Evolutionary conservation across 2,797 vertebrate species (phyloP), one percentile per base, ranked within the genome.

Genomic region (Mus caroli): DNA sequence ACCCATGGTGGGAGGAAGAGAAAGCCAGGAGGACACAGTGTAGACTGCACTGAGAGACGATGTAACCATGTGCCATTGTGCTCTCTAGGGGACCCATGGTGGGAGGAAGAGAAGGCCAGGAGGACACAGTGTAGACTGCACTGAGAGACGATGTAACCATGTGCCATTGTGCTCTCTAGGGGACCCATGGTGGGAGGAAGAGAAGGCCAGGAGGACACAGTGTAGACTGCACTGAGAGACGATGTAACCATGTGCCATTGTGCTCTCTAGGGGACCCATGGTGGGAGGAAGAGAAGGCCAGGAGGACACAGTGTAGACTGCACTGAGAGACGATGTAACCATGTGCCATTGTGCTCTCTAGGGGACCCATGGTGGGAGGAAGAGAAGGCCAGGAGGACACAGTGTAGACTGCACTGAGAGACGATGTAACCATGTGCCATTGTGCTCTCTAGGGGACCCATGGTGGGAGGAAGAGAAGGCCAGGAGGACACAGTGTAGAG

Each of bases 1-100:
- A 31, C 10, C 31, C 4, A 6, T 1, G 6, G n/a, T 3, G 0
- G 43, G 10, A 24, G 40, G 11, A 28, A 28, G 43, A 62, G 13
- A 3, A 11, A 6, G 56, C 37, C 77, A 62, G 85, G 56, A 67
- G 40, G 12, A 31, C 31, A 69, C 43, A 6, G 64, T 26, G 34
- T 52, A 69, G 62, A 34, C 62, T 52, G 77, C 71, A 56, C 64
- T 40, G 50, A 4, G 50, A 22, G n/a, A n/a, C n/a, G n/a, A n/a
- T n/a, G n/a, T n/a, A n/a, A 6, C 43, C 8, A 1, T 22, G 34
- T 37, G 19, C 31, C 75, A 14, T 12, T 46, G 19, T 15, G 20
- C 34, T 78, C 24, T 62, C 40, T 52, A 46, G 31, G 20, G 64
- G 34, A 31, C 10, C 31, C 4, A 6, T 1, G 6, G n/a, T 3